Evolutionary conservation across 1,140 invertebrate species (phyloP).

Genomic region (Drosophila novamexicana): DNA sequence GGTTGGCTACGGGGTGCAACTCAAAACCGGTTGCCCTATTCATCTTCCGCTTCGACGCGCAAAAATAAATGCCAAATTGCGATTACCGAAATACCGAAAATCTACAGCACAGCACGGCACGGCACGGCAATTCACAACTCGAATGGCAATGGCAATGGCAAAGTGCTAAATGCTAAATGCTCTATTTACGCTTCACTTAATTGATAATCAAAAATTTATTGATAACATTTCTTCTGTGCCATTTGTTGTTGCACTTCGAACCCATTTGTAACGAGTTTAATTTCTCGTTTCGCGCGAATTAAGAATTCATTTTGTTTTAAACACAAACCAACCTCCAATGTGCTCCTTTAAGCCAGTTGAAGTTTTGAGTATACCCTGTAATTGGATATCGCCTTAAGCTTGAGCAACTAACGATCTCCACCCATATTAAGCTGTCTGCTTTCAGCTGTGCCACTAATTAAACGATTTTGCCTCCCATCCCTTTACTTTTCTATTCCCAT

Average conservation of each 20-base stretch:
- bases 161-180: slow-evolving; percentile 33
- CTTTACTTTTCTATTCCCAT: too few relatives aligned
- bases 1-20: background rate
- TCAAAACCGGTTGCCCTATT: slow-evolving; percentile 11
- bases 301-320: slow-evolving; percentile 17
- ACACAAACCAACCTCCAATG: background rate
- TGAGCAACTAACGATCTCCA: slow-evolving; percentile 3
- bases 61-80: slow-evolving; percentile 54
- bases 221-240: slow-evolving; percentile 51
- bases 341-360: background rate
- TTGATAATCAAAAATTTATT: slow-evolving; percentile 70
- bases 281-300: slow-evolving; percentile 8
- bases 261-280: slow-evolving; percentile 28
- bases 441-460: slow-evolving; percentile 51
- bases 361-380: background rate
- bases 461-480: slow-evolving; percentile 27
- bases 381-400: background rate
- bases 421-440: slow-evolving; percentile 3
- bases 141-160: slow-evolving; percentile 3
- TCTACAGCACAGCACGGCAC: background rate
- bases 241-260: slow-evolving; percentile 35
- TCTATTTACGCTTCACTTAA: slow-evolving; percentile 65
- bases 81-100: slow-evolving; percentile 32
- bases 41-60: slow-evolving; percentile 58
- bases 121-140: slow-evolving; percentile 8